These are phyloP conservation scores for Mormyrus hasselquistii DNA, from an alignment of 2,797 vertebrate genomes.

Conservation along the genomic window DNA sequence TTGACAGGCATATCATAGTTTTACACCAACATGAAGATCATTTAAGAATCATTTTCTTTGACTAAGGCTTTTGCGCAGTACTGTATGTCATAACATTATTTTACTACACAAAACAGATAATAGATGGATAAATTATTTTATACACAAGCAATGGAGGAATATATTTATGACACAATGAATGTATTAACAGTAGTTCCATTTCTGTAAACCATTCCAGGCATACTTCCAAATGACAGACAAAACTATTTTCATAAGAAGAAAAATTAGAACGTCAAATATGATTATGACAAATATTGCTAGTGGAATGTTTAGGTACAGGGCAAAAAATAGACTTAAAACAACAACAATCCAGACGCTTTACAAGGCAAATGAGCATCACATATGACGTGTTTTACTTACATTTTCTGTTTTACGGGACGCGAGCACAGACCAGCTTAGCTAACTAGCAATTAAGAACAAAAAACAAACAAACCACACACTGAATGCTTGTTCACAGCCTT, in stretches of 20 bases:
- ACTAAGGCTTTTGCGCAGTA: not conserved
- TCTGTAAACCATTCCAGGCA: not conserved
- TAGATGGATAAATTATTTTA: not conserved
- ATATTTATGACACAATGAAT: not conserved
- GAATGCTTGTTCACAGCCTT: slow-evolving; percentile 47
- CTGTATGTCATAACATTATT: not conserved
- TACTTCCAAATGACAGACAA: not conserved
- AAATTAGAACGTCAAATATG: not conserved
- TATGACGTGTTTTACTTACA: not conserved
- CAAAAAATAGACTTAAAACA: not conserved
- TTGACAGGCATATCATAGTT: not conserved
- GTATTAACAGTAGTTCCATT: not conserved
- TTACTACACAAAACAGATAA: not conserved
- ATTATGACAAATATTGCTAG: slow-evolving; percentile 8
- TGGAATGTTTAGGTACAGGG: not conserved
- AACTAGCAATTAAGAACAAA: slow-evolving; percentile 57
- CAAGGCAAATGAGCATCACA: slow-evolving; percentile 2
- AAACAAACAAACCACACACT: slow-evolving; percentile 59
- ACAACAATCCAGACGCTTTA: not conserved
- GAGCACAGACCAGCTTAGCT: slow-evolving; percentile 48
- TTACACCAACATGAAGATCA: not conserved
- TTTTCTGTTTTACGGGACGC: slow-evolving; percentile 16
- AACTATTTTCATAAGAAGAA: slow-evolving; percentile 5
- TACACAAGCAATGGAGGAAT: not conserved
- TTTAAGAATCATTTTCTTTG: not conserved